These are phyloP conservation scores for Asobara japonica DNA, from an alignment of 1,140 invertebrate genomes.

Conservation along the genomic window DNA sequence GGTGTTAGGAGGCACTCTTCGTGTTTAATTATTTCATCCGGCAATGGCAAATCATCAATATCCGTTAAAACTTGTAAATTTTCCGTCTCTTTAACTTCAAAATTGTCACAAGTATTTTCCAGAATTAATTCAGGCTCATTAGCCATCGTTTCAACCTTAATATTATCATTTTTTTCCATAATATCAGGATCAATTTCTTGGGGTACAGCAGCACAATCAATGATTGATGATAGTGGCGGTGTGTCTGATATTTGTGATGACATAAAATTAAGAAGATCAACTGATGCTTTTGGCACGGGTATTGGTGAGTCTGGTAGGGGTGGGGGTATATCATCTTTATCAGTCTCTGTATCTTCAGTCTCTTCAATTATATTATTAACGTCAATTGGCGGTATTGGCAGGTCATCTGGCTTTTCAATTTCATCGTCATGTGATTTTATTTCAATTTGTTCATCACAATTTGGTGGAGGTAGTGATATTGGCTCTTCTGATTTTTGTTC, in stretches of 20 bases:
- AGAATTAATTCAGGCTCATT: neutral
- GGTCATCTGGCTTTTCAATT: neutral
- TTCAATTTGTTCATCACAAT: no score
- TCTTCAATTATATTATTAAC: neutral
- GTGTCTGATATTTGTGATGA: slow-evolving; percentile 35
- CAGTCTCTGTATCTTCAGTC: no score
- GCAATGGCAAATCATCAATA: slow-evolving; percentile 38
- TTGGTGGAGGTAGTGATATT: no score
- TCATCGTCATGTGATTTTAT: no score
- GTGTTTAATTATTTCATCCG: slow-evolving; percentile 37
- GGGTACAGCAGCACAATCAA: neutral
- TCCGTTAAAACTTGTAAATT: neutral
- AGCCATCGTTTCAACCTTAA: neutral
- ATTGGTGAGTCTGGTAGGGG: slow-evolving; percentile 52
- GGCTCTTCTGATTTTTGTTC: no score
- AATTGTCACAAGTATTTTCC: neutral
- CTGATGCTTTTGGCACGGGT: slow-evolving; percentile 38
- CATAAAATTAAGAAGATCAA: slow-evolving; percentile 36
- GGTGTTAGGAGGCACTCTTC: slow-evolving; percentile 44
- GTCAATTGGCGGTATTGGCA: slow-evolving; percentile 7
- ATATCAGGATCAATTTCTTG: neutral
- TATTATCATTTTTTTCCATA: neutral
- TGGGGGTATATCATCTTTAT: slow-evolving; percentile 45
- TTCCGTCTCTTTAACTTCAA: neutral
- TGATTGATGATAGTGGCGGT: slow-evolving; percentile 7